Base-by-base conservation (phyloP, 2,888 invertebrate species). In the Epinotia bilunana region DNA sequence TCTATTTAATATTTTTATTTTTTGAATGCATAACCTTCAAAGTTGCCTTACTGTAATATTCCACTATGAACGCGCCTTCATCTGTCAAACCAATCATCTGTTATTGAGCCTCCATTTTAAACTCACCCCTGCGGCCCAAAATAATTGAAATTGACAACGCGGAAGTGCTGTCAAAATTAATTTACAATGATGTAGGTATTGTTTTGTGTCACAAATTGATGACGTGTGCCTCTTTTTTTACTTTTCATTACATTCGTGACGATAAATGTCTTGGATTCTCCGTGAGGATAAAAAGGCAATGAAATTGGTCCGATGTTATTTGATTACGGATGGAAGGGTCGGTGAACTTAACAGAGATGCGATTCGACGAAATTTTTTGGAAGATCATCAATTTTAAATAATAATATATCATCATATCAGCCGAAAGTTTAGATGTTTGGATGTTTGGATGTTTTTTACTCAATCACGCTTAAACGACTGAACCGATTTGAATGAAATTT, bases 71-170 rank as follows among this genome's bases (percentile, higher is more conserved):
- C 3, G 11, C 57, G 64, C 73, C 67, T 69, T 61, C 67, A 62
- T 72, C 72, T 75, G 72, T 75, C 71, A 71, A 62, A 75, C 61
- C 75, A 75, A 72, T 75, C 75, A 75, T 75, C 72, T 77, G 76
- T 75, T 70, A 67, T 76, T 71, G 67, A 20, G 33, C 71, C 77
- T 63, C 75, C 71, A 76, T 83, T 83, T 74, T 76, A 77, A 78
- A 82, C 80, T 74, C 80, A 78, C 80, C 74, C 74, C 62, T 9
- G 74, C 76, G 73, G 74, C n/a, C 73, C 65, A 65, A 58, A 76
- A 69, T 82, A 76, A 81, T 81, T 80, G 76, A 74, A 78, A 82
- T 80, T 78, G 82, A 79, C 81, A 79, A 77, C 73, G 39, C 53
- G 23, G 39, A 53, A 62, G 49, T 43, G 20, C 55, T 53, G 75